phyloP scores from a whole-genome alignment of 2,888 invertebrate species.

The Holacanthella duospinosa region DNA sequence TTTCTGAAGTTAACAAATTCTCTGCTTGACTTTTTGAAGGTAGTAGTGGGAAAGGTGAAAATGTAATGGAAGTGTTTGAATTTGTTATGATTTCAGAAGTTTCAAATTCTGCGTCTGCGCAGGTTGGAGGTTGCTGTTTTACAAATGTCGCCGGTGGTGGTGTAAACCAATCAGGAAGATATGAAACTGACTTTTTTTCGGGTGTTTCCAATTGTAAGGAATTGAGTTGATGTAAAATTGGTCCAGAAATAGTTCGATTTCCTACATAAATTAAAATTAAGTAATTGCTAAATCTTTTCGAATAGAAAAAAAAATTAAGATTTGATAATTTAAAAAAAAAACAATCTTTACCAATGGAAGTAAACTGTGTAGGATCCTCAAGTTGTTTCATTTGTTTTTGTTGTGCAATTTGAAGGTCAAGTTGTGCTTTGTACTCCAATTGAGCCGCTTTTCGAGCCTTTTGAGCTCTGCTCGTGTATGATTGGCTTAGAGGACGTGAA shows the following conservation, averaged over 20 bases:
- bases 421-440: background rate
- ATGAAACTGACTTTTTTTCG: background rate
- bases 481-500: background rate
- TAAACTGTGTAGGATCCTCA: no score
- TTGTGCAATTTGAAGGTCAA: conserved; percentile 1
- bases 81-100: background rate
- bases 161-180: background rate
- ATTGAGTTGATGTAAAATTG: background rate
- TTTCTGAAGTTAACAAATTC: no score
- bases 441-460: background rate
- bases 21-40: background rate
- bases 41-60: background rate
- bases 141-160: background rate
- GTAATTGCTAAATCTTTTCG: no score
- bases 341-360: no score
- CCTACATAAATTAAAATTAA: no score
- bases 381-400: background rate
- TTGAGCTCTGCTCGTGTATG: background rate
- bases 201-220: no score
- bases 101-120: no score
- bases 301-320: no score
- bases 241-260: background rate
- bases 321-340: no score
- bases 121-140: no score
- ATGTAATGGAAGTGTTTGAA: background rate